Evolutionary conservation across 2,113 vertebrate species (phyloP), one percentile per base, ranked within the genome.

Genomic region (Romanogobio albipinnatus): DNA sequence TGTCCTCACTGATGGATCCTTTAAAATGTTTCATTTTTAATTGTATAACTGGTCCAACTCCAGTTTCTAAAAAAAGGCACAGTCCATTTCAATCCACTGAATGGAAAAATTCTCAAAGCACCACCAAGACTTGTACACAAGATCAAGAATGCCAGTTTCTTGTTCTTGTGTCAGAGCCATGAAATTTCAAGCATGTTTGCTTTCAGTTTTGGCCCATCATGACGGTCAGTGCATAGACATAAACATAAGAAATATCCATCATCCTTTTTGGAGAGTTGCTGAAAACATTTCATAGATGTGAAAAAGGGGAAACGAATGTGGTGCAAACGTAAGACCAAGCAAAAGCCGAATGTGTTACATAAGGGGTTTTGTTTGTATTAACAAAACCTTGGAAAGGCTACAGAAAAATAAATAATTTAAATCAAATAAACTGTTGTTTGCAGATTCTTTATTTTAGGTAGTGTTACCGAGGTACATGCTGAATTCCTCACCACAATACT

Each of bases 351-450:
- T 19, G 24, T 64, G 13, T 64, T 64, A 59, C 59, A 49, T 53
- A 68, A 68, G 11, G 29, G 78, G 26, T 36, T 68, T 81, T 22
- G 43, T 68, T 81, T 62, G 29, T 81, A 53, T 64, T 45, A n/a
- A 3, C 45, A 9, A 68, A 81, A 53, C 47, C 26, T 64, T 53
- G 15, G 61, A 81, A 81, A 66, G 0, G 61, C 59, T 81, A 81
- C 36, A 19, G 29, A 68, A 81, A 51, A 81, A 68, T 53, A 68
- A 36, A 68, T 81, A 15, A 47, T 81, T 81, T 81, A 17, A 17
- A 68, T 51, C 43, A 29, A 43, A 33, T 56, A 76, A 56, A 39
- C 33, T 51, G 43, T 43, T 80, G 39, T 11, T 68, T 26, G 17
- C 26, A 15, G 13, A 39, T 81, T 68, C 2, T 81, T 51, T 80